Evolutionary conservation across 2,888 invertebrate genomes (phyloP).

Genomic region (Plagodis dolabraria): DNA sequence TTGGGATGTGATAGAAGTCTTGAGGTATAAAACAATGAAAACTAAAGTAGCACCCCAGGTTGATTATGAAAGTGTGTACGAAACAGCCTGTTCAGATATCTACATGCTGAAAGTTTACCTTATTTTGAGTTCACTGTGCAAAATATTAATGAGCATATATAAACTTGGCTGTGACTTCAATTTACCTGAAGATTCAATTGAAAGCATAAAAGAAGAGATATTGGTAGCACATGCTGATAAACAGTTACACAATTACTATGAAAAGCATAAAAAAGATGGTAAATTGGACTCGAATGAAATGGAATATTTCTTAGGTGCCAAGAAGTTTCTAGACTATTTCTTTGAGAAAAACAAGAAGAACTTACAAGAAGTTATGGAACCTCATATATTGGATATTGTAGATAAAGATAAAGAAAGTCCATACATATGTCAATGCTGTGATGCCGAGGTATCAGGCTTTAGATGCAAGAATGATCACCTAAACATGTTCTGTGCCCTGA

Average conservation of each 20-base stretch:
- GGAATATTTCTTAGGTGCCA: constrained; percentile 53
- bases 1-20: constrained; percentile 67
- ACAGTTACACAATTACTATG: constrained; percentile 45
- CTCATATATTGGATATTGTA: constrained; percentile 37
- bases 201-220: constrained; percentile 62
- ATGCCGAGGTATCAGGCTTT: constrained; percentile 57
- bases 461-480: constrained; percentile 61
- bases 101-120: constrained; percentile 68
- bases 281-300: constrained; percentile 46
- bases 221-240: constrained; percentile 54
- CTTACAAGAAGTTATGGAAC: constrained; percentile 40
- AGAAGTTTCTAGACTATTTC: constrained; percentile 60
- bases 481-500: constrained; percentile 68
- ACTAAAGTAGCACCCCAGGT: constrained; percentile 54
- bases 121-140: constrained; percentile 52
- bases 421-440: constrained; percentile 68
- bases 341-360: constrained; percentile 54
- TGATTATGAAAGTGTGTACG: constrained; percentile 52
- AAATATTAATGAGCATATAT: constrained; percentile 48
- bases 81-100: constrained; percentile 48
- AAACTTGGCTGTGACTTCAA: constrained; percentile 38
- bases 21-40: constrained; percentile 63
- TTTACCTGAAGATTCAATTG: constrained; percentile 59
- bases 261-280: constrained; percentile 39
- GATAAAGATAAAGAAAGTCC: constrained; percentile 33